phyloP scores from a whole-genome alignment of 2,888 invertebrate species.

The Diplazon laetatorius region DNA sequence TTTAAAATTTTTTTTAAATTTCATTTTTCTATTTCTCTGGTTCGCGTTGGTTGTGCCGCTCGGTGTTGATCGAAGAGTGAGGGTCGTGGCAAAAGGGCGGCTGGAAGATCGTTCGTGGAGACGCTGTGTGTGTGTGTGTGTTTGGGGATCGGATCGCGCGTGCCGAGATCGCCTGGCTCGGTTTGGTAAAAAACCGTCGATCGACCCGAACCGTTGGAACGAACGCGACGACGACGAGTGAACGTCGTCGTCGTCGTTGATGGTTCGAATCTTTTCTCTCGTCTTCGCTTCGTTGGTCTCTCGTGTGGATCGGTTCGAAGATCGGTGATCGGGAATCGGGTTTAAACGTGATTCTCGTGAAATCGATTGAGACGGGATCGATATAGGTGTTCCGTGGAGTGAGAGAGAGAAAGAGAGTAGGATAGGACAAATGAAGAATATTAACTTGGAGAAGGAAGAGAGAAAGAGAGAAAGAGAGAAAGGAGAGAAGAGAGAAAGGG shows the following conservation, averaged over 20 bases:
- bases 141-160: constrained; percentile 67
- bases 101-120: too few species aligned
- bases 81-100: constrained; percentile 52
- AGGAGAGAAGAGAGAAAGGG: constrained; percentile 49
- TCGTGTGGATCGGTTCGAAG: constrained; percentile 1
- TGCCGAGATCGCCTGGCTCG: constrained; percentile 56
- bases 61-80: constrained; percentile 50
- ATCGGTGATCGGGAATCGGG: constrained; percentile 23
- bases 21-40: constrained; percentile 23
- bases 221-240: too few species aligned
- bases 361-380: constrained; percentile 68
- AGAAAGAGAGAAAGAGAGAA: constrained; percentile 48
- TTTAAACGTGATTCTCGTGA: constrained; percentile 53
- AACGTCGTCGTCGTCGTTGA: constrained; percentile 33
- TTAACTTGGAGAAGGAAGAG: too few species aligned
- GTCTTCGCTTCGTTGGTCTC: constrained; percentile 23
- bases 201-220: constrained; percentile 47
- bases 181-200: constrained; percentile 53
- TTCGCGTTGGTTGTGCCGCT: constrained; percentile 27
- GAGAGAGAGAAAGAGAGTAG: constrained; percentile 44
- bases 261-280: constrained; percentile 32
- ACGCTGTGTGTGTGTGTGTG: too few species aligned
- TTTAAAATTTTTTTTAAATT: too few species aligned
- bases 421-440: too few species aligned
- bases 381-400: constrained; percentile 62